phyloP scores from a whole-genome alignment of 2,113 vertebrate species.

The Calidris pygmaea region DNA sequence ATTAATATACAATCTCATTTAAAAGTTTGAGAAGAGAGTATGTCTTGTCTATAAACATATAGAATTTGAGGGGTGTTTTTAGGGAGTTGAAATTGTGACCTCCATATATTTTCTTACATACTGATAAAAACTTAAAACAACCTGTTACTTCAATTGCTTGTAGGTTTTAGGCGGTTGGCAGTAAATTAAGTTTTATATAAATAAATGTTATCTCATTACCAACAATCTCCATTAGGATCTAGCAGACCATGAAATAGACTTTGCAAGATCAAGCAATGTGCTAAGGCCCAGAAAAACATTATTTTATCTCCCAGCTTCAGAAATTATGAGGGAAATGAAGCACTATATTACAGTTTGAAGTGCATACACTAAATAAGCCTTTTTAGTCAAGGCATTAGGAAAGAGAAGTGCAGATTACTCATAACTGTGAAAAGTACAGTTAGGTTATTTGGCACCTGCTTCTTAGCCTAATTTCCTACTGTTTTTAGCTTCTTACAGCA shows the following conservation, averaged over 20 bases:
- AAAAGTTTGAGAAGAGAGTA: background rate
- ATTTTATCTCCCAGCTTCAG: conserved; percentile 72
- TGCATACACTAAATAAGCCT: conserved; percentile 64
- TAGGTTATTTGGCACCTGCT: conserved; percentile 48
- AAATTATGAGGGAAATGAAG: conserved; percentile 76
- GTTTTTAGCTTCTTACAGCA: conserved; percentile 26
- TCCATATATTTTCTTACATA: conserved; percentile 8
- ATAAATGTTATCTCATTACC: conserved; percentile 81
- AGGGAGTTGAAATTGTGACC: background rate
- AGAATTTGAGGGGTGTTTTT: background rate
- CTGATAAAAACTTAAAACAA: conserved; percentile 16
- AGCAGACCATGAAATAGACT: conserved; percentile 83
- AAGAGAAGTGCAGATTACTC: conserved; percentile 57
- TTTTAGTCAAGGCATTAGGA: conserved; percentile 62
- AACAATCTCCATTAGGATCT: conserved; percentile 75
- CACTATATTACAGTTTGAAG: conserved; percentile 69
- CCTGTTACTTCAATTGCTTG: conserved; percentile 48
- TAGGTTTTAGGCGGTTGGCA: conserved; percentile 61
- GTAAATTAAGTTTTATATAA: conserved; percentile 78
- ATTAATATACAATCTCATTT: background rate
- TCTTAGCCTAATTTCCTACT: conserved; percentile 42
- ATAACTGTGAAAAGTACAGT: conserved; percentile 54
- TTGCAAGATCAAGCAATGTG: conserved; percentile 75
- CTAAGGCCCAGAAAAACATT: conserved; percentile 70
- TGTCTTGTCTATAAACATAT: background rate